A percentile compares a stretch with the other conserved stretches of the same genome.
Evolutionary conservation across 2,888 invertebrate species (phyloP).

Genomic region (Drosophila multiciliata): DNA sequence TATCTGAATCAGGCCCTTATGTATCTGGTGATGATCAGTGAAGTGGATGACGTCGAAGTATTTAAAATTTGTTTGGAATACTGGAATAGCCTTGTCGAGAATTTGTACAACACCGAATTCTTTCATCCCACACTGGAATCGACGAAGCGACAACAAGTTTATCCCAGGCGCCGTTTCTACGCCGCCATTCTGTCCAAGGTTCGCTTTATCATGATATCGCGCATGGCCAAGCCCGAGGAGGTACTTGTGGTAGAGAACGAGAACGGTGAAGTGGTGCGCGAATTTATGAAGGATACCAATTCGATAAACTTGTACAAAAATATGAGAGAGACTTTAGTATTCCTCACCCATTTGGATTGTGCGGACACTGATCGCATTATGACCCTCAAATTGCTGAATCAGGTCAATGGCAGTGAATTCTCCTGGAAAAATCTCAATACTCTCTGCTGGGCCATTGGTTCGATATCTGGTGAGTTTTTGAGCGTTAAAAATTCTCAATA

Average conservation of each 20-base stretch:
- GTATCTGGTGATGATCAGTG: slow-evolving; percentile 96
- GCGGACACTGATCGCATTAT: slow-evolving; percentile 99
- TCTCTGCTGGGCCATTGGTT: slow-evolving; percentile 99
- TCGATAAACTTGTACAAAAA: slow-evolving; percentile 99
- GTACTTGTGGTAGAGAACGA: slow-evolving; percentile 99
- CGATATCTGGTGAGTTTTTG: slow-evolving; percentile 92
- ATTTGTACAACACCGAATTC: slow-evolving; percentile 95
- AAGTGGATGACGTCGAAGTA: slow-evolving; percentile 99
- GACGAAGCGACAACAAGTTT: slow-evolving; percentile 80
- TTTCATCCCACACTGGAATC: slow-evolving; percentile 85
- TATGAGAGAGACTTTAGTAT: slow-evolving; percentile 99
- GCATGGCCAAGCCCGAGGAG: slow-evolving; percentile 99
- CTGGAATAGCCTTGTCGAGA: slow-evolving; percentile 97
- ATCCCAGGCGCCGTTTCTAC: slow-evolving; percentile 90
- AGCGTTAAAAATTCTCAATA: neutral
- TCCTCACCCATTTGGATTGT: slow-evolving; percentile 99
- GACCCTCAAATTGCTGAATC: slow-evolving; percentile 99
- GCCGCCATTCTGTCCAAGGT: slow-evolving; percentile 93
- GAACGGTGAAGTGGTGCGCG: slow-evolving; percentile 99
- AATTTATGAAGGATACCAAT: slow-evolving; percentile 99
- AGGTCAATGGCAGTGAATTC: slow-evolving; percentile 99
- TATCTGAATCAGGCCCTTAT: slow-evolving; percentile 93
- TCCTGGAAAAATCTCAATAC: slow-evolving; percentile 99
- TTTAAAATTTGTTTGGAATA: slow-evolving; percentile 99
- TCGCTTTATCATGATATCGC: slow-evolving; percentile 98